These are phyloP conservation scores for Anaspis maculata DNA, from an alignment of 2,888 invertebrate genomes.

Conservation along the genomic window DNA sequence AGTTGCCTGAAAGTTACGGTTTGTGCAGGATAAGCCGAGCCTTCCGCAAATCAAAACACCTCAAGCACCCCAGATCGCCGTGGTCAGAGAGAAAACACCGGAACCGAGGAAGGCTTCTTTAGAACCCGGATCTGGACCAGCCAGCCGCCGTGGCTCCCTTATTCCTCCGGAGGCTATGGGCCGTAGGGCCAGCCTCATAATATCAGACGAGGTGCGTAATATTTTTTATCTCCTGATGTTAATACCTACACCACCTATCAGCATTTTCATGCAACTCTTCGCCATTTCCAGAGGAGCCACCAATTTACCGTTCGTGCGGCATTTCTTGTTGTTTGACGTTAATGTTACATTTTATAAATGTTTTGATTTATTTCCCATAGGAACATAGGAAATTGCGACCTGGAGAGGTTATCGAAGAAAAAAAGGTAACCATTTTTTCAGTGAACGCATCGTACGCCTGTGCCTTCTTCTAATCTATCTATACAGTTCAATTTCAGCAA, in stretches of 20 bases:
- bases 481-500: too few species aligned
- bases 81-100: constrained; percentile 68
- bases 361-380: constrained; percentile 44
- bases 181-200: constrained; percentile 81
- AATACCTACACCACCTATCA: too few species aligned
- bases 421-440: constrained; percentile 68
- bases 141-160: constrained; percentile 74
- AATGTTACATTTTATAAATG: constrained; percentile 15
- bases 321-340: too few species aligned
- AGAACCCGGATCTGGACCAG: constrained; percentile 42
- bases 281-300: too few species aligned
- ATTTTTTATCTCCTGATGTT: constrained; percentile 3
- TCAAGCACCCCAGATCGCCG: constrained; percentile 78
- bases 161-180: constrained; percentile 83
- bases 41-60: constrained; percentile 63
- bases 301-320: too few species aligned
- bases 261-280: too few species aligned
- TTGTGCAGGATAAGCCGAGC: constrained; percentile 12
- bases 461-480: constrained; percentile 21
- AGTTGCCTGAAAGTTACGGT: constrained; percentile 7
- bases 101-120: constrained; percentile 66
- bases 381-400: constrained; percentile 89
- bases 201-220: constrained; percentile 85
- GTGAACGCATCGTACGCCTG: constrained; percentile 25
- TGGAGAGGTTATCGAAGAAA: constrained; percentile 88